phyloP scores from a whole-genome alignment of 2,888 invertebrate species.

The Drosophila ochracea region DNA sequence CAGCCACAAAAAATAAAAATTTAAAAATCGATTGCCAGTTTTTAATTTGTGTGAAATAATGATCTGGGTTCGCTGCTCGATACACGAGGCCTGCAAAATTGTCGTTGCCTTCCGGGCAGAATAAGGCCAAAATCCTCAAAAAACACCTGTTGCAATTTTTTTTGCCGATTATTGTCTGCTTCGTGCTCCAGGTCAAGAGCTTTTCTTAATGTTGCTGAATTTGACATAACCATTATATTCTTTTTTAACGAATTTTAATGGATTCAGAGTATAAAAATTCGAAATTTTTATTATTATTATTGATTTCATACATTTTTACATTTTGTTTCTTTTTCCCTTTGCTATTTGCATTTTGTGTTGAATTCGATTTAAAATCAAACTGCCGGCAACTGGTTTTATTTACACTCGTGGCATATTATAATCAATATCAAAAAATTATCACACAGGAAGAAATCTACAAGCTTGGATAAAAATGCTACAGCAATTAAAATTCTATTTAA shows the following conservation, averaged over 20 bases:
- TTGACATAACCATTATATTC: not conserved
- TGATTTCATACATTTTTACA: not conserved
- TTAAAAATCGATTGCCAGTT: too few relatives aligned
- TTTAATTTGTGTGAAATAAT: too few relatives aligned
- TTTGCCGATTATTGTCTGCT: too few relatives aligned
- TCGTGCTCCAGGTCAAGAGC: not conserved
- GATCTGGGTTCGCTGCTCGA: too few relatives aligned
- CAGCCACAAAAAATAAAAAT: too few relatives aligned
- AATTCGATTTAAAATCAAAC: slow-evolving; percentile 47
- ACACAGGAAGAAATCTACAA: too few relatives aligned
- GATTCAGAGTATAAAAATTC: not conserved
- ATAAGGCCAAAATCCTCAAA: too few relatives aligned
- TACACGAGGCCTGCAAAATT: too few relatives aligned
- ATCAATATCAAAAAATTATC: not conserved
- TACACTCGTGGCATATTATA: slow-evolving; percentile 20
- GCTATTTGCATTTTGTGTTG: slow-evolving; percentile 38
- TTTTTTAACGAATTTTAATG: not conserved
- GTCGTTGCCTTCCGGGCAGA: too few relatives aligned
- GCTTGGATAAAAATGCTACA: too few relatives aligned
- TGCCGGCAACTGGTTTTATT: slow-evolving; percentile 40
- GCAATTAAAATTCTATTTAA: not conserved
- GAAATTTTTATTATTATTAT: not conserved
- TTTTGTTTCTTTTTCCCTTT: not conserved
- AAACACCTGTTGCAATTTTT: too few relatives aligned
- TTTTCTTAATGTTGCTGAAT: not conserved